Percentiles rank a stretch among this genome's conserved stretches.
Conservation (phyloP, 2,797 vertebrate species). For the Mycteria americana region DNA sequence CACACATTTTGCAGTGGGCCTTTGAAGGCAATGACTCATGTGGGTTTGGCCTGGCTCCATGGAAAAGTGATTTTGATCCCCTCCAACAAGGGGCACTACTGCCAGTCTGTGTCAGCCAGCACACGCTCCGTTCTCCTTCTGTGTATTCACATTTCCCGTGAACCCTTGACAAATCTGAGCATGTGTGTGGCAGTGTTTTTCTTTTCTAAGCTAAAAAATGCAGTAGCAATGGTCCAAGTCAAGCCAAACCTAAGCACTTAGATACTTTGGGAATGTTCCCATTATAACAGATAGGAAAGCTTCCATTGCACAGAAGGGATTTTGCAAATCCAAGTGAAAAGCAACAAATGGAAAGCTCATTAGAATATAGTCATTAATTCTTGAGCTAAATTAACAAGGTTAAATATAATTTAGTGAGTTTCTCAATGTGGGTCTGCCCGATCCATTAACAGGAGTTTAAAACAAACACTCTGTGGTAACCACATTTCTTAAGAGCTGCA, state of each 20-base stretch:
- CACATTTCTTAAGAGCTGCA: constrained; percentile 3
- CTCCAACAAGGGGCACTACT: background rate
- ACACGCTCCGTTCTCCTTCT: background rate
- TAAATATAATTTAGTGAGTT: constrained; percentile 18
- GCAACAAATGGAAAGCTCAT: background rate
- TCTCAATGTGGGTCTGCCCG: background rate
- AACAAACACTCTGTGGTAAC: constrained; percentile 8
- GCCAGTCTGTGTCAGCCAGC: constrained; percentile 11
- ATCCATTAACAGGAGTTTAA: constrained; percentile 40
- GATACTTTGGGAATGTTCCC: constrained; percentile 25
- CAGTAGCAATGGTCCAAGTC: background rate
- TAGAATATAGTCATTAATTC: constrained; percentile 21
- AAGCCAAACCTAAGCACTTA: constrained; percentile 22
- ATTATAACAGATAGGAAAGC: constrained; percentile 11
- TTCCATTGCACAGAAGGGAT: background rate
- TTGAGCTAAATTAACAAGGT: constrained; percentile 32
- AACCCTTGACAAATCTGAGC: constrained; percentile 27
- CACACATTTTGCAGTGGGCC: background rate
- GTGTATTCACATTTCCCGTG: background rate
- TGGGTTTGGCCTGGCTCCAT: constrained; percentile 25
- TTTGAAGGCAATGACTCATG: constrained; percentile 34
- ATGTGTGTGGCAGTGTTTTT: constrained; percentile 57
- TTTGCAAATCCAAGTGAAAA: constrained; percentile 35
- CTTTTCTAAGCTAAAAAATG: constrained; percentile 36
- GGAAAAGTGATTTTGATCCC: constrained; percentile 33